A percentile compares a stretch with the other conserved stretches of the same genome.
Conservation (phyloP, 1,140 invertebrate species). For the Odontomachus brunneus region DNA sequence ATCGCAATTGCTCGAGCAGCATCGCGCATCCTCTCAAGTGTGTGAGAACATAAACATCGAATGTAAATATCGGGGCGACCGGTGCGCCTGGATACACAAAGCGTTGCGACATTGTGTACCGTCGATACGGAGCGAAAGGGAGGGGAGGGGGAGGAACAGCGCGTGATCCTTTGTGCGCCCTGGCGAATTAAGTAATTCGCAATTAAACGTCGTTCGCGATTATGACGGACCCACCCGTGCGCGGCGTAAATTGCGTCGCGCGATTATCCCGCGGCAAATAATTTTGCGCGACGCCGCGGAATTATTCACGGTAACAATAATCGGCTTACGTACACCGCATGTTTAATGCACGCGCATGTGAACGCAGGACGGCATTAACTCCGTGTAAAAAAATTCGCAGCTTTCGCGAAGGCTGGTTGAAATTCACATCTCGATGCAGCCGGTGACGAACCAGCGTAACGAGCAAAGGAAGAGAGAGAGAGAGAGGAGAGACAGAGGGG, state of each 20-base stretch:
- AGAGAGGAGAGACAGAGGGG: too few relatives aligned
- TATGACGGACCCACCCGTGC: too few relatives aligned
- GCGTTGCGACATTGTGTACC: too few relatives aligned
- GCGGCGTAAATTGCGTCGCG: background rate
- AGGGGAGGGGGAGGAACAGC: too few relatives aligned
- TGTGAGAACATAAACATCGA: too few relatives aligned
- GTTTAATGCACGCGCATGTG: background rate
- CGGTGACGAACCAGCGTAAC: background rate
- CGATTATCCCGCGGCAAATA: conserved; percentile 14
- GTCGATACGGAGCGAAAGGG: too few relatives aligned
- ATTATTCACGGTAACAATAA: conserved; percentile 32
- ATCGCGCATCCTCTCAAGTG: background rate
- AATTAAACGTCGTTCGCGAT: too few relatives aligned
- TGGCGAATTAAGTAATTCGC: conserved; percentile 14
- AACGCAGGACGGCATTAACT: background rate
- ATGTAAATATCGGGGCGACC: too few relatives aligned
- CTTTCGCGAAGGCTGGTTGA: background rate
- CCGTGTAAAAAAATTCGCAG: background rate
- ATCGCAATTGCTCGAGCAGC: too few relatives aligned
- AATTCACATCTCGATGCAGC: background rate
- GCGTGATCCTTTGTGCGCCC: too few relatives aligned
- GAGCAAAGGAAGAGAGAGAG: too few relatives aligned
- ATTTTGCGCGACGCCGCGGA: conserved; percentile 15
- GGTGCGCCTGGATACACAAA: too few relatives aligned
- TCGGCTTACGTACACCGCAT: conserved; percentile 17